phyloP scores from a whole-genome alignment of 2,113 vertebrate species.

The Lates calcarifer region DNA sequence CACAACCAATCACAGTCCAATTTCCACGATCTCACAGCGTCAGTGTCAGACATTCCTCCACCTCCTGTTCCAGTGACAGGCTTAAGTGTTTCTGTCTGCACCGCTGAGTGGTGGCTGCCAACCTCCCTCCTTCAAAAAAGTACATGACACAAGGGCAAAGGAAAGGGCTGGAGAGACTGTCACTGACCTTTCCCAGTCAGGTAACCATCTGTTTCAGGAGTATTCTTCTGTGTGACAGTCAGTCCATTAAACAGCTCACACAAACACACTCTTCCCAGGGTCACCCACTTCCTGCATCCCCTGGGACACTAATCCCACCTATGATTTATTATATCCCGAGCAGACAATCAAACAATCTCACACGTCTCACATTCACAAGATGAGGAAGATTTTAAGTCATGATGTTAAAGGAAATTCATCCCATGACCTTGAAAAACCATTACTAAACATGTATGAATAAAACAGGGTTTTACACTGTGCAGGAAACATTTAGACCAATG shows the following conservation, averaged over 20 bases:
- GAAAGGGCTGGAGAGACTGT: slow-evolving; percentile 47
- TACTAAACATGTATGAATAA: not conserved
- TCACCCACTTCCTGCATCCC: slow-evolving; percentile 6
- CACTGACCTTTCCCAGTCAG: slow-evolving; percentile 43
- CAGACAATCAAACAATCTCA: slow-evolving; percentile 3
- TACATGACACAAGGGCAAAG: slow-evolving; percentile 36
- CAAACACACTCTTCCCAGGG: not conserved
- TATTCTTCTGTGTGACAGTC: slow-evolving; percentile 46
- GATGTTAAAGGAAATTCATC: not conserved
- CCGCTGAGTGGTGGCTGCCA: slow-evolving; percentile 30
- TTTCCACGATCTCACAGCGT: slow-evolving; percentile 53
- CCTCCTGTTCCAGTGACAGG: slow-evolving; percentile 15
- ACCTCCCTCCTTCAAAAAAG: slow-evolving; percentile 7
- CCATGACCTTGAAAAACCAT: not conserved
- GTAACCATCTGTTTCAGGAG: slow-evolving; percentile 57
- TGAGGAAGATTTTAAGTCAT: not conserved
- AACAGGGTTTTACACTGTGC: not conserved
- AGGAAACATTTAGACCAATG: not conserved
- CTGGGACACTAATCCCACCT: not conserved
- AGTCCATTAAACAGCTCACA: slow-evolving; percentile 47
- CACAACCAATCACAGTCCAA: slow-evolving; percentile 53
- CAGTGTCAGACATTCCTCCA: slow-evolving; percentile 40
- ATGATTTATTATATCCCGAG: slow-evolving; percentile 11
- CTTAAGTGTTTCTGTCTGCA: slow-evolving; percentile 38
- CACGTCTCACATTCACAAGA: not conserved